A percentile compares a stretch with the other conserved stretches of the same genome.
phyloP scores from a whole-genome alignment of 1,140 invertebrate genomes.

The Lasioglossum baleicum region DNA sequence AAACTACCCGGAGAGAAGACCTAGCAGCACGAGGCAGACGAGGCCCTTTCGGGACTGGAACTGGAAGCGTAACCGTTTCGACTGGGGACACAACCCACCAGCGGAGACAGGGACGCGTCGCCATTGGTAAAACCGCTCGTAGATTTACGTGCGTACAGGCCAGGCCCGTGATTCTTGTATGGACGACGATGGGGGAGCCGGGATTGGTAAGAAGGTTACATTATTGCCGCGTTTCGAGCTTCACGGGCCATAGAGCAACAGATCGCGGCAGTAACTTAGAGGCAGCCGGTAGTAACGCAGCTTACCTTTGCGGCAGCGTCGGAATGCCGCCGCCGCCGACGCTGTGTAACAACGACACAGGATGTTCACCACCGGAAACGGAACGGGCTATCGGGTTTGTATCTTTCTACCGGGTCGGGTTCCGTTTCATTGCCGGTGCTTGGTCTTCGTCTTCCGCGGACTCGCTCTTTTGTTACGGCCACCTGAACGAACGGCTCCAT shows the following conservation, averaged over 20 bases:
- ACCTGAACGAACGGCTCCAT: constrained; percentile 18
- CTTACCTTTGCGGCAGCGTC: constrained; percentile 32
- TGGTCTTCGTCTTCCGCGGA: constrained; percentile 14
- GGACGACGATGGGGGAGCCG: constrained; percentile 24
- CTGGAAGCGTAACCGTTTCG: constrained; percentile 34
- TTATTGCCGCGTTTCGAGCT: constrained; percentile 69
- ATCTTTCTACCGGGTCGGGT: not conserved
- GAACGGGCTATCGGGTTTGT: constrained; percentile 6
- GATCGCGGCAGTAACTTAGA: constrained; percentile 66
- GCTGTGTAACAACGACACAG: constrained; percentile 18
- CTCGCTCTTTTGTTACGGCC: constrained; percentile 17
- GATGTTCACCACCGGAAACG: not conserved
- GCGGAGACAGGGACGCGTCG: constrained; percentile 4
- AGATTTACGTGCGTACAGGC: constrained; percentile 58
- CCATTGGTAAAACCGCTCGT: constrained; percentile 39
- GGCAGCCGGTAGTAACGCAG: constrained; percentile 51
- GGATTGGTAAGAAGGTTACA: constrained; percentile 71
- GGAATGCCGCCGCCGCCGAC: not conserved
- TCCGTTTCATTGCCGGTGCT: constrained; percentile 13
- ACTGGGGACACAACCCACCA: constrained; percentile 1
- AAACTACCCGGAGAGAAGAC: constrained; percentile 70
- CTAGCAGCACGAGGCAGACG: constrained; percentile 63
- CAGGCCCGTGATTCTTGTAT: constrained; percentile 55
- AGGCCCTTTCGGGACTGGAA: constrained; percentile 1
- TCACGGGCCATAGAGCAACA: constrained; percentile 70